Evolutionary conservation across 2,888 invertebrate species (phyloP), one percentile per base, ranked within the genome.

Genomic region (Cryptops parisi): DNA sequence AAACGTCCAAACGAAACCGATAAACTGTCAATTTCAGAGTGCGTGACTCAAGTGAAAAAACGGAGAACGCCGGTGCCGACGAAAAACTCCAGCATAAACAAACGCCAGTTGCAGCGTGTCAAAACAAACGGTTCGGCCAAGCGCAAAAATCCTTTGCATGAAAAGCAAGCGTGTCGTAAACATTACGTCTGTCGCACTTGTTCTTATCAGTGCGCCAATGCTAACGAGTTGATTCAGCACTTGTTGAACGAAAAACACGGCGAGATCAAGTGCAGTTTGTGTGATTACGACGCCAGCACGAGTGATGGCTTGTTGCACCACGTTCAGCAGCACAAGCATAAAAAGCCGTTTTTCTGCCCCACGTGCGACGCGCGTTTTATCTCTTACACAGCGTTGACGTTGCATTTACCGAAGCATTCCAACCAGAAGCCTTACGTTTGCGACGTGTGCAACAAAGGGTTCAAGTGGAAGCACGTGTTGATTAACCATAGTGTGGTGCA

Each of bases 391-490:
- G 70, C 72, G 22, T 60, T 76, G 2, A 66, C 67, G 27, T 64
- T 72, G 6, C 76, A 76, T 60, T 63, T 71, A n/a, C 76, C 76
- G 1, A 75, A 74, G 56, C 76, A 77, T 58, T 73, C 74, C 1
- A 69, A 67, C 2, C 71, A 71, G 54, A 74, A 74, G 19, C 76
- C 76, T 1, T 75, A 71, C 62, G 67, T 69, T 0, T 76, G 76
- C 58, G 65, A 68, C 2, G 68, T 72, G 27, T 76, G 76, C 59
- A 65, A 67, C 15, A 70, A 72, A 55, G 74, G 73, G 0, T 77
- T 77, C 61, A 77, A 76, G 58, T 76, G 76, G 76, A 76, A 76
- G 50, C 76, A 76, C 60, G 74, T 75, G 0, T 65, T 77, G 0
- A 74, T 69, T 54, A 73, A 73, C 26, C 77, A 78, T 60, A 67